Evolutionary conservation across 2,888 invertebrate species (phyloP), one percentile per base, ranked within the genome.

Genomic region (Carterocephalus palaemon): DNA sequence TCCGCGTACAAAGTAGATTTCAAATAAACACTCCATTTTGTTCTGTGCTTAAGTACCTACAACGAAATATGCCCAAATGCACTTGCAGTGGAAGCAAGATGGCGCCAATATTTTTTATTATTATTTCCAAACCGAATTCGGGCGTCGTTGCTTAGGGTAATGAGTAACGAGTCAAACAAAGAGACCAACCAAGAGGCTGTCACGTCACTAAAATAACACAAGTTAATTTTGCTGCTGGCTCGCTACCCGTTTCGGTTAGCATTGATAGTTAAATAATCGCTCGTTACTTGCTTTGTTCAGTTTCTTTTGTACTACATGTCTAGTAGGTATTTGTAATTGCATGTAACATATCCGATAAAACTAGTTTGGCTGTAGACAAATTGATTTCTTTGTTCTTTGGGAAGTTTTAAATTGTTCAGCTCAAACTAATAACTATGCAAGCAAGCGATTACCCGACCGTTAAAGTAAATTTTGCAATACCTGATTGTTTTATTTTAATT

Each of bases 121-220:
- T 77, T 73, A 66, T 77, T 80, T 79, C 70, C 69, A 70, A 64
- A 67, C 69, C 71, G 62, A 68, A 77, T 70, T 69, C 67, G 71
- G 72, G 63, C 60, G 47, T 41, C 51, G 45, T 54, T 47, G 62
- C 62, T 64, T 57, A 52, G 62, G 64, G 69, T 74, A 76, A 78
- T 78, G 78, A 79, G 72, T 78, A 79, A 80, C 74, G 72, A 63
- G 60, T 59, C 64, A 65, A 70, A 73, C 69, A 65, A 70, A 71
- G 62, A 59, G 57, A 59, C 52, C 47, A 55, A n/a, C n/a, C 48
- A 48, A 59, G 51, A 49, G 43, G 41, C 47, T 46, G 54, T 51
- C 52, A 48, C 59, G 54, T 51, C 52, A 48, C 59, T 52, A 52
- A 62, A 61, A 62, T 61, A 60, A 59, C 58, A 53, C 47, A 15